Conservation (phyloP, 2,797 vertebrate genomes). For the Glyptemys insculpta region DNA sequence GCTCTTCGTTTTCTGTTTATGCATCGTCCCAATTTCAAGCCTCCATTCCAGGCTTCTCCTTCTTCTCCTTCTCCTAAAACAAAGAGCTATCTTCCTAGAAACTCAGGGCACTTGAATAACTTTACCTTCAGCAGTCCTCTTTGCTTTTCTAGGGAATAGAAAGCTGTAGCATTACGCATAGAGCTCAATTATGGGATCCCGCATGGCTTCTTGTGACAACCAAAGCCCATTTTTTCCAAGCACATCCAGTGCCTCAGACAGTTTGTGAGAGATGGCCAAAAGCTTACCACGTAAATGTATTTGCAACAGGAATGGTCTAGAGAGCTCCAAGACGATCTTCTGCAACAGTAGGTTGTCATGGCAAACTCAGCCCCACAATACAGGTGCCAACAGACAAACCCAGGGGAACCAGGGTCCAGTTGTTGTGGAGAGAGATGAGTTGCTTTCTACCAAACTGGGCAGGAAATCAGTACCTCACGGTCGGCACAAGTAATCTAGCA, state of each 20-base stretch:
- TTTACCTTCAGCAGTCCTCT: too few species aligned
- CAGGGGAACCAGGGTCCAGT: neutral
- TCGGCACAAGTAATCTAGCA: neutral
- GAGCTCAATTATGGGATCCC: neutral
- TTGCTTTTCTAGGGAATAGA: neutral
- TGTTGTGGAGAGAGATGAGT: neutral
- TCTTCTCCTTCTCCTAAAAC: neutral
- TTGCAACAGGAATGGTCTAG: neutral
- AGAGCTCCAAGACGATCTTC: neutral
- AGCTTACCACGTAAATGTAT: too few species aligned
- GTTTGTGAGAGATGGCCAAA: neutral
- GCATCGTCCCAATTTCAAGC: neutral
- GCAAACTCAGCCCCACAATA: neutral
- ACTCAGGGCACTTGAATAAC: too few species aligned
- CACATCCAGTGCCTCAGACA: neutral
- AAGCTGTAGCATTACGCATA: neutral
- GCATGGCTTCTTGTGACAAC: neutral
- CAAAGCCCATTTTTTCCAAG: neutral
- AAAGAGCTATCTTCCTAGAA: neutral
- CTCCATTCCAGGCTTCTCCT: neutral
- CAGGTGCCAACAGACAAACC: neutral
- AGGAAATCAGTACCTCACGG: neutral
- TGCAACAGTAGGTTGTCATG: too few species aligned
- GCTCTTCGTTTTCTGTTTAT: neutral
- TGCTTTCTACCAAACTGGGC: neutral